phyloP scores from a whole-genome alignment of 2,113 vertebrate genomes.

The Xiphorhynchus elegans region DNA sequence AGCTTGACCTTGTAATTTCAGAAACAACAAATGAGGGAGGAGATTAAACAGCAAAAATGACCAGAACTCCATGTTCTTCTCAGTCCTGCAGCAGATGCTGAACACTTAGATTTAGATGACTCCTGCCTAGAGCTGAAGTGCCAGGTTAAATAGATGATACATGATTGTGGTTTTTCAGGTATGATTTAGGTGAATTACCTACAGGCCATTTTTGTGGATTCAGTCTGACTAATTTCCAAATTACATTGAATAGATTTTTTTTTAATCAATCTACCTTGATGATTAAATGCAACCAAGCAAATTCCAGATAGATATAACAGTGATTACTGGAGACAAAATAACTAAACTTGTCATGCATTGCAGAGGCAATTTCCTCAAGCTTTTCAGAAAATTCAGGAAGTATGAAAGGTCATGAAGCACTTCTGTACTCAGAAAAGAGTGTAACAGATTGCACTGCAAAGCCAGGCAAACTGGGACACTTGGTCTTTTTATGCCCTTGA shows the following conservation, averaged over 20 bases:
- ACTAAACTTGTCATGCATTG: background rate
- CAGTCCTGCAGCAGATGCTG: background rate
- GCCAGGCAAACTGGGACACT: background rate
- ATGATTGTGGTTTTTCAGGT: background rate
- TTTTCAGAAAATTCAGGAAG: background rate
- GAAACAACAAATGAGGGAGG: background rate
- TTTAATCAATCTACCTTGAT: background rate
- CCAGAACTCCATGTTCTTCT: background rate
- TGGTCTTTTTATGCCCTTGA: background rate
- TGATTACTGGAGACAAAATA: background rate
- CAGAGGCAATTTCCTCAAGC: background rate
- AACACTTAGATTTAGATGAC: background rate
- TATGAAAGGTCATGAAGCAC: background rate
- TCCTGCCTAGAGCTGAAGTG: background rate
- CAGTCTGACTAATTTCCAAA: background rate
- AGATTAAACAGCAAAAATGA: background rate
- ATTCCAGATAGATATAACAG: background rate
- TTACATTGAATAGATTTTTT: accelerated
- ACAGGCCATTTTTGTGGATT: background rate
- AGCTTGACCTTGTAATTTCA: background rate
- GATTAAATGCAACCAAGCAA: background rate
- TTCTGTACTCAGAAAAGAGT: background rate
- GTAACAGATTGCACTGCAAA: background rate
- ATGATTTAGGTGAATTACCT: background rate
- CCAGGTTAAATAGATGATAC: background rate